A percentile compares a stretch with the other conserved stretches of the same genome.
These are phyloP conservation scores for Hemicentrotus pulcherrimus DNA, from an alignment of 35 echinoderm and acorn worm species.

Conservation along the genomic window DNA sequence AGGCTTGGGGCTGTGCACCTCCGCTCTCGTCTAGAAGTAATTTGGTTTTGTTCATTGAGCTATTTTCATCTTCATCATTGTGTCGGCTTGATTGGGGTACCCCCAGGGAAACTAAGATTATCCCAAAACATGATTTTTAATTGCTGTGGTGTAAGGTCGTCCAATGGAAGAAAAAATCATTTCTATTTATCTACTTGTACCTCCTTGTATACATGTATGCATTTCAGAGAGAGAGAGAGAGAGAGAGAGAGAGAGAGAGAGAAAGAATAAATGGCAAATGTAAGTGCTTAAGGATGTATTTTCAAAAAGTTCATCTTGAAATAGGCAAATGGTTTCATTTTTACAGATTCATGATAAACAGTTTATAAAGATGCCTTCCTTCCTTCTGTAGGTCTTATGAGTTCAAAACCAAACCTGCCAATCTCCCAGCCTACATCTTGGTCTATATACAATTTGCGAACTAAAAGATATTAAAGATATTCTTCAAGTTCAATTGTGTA, in stretches of 20 bases:
- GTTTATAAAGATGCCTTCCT: background rate
- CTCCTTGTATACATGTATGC: background rate
- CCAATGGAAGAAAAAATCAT: background rate
- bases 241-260: too few species aligned
- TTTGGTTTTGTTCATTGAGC: background rate
- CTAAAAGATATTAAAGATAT: too few species aligned
- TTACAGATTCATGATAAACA: background rate
- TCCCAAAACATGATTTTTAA: background rate
- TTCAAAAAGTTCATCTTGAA: background rate
- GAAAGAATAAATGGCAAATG: too few species aligned
- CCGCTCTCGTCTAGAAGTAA: background rate
- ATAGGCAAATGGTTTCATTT: background rate
- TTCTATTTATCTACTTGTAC: background rate
- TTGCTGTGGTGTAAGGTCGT: background rate
- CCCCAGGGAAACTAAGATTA: background rate
- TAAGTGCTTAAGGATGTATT: too few species aligned
- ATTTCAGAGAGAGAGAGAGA: too few species aligned
- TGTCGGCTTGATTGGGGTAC: background rate
- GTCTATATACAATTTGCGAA: too few species aligned
- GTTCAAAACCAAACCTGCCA: too few species aligned
- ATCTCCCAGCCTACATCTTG: too few species aligned
- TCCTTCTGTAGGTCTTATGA: background rate
- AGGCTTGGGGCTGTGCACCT: background rate
- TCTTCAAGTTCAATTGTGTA: too few species aligned
- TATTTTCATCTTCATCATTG: background rate